Base-by-base conservation (phyloP, 2,797 vertebrate genomes). In the Sebastes diaconus region DNA sequence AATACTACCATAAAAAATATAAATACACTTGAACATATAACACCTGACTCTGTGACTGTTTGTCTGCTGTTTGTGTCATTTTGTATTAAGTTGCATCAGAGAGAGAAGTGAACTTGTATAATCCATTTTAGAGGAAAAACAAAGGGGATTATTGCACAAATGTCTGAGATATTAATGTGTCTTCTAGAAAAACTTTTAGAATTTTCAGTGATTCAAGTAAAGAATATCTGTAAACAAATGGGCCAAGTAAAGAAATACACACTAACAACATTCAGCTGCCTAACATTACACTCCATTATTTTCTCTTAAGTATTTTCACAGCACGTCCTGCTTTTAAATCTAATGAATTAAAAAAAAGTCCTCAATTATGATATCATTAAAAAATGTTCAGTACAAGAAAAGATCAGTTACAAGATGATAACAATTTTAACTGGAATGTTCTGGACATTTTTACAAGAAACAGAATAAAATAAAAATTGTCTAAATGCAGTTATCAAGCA, bases 111-210 rank as follows among this genome's bases (percentile, higher is more conserved):
- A 73, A 73, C 61, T 39, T 25, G 14, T 71, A 67, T 87, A 87
- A 92, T 88, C 75, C 71, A 73, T 71, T 57, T 89, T 77, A 79
- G 36, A 59, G 77, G 68, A 82, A 87, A 69, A 84, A 84, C 65
- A 80, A 85, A 90, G 59, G 32, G 81, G 79, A 92, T 87, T 88
- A 86, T 57, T 85, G 57, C 61, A 76, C 65, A 54, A 73, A 76
- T 69, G 65, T 79, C 39, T 83, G 67, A 87, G 64, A 87, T 77
- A 73, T 71, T 83, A 81, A 76, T 82, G 66, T 73, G 54, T 83
- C 88, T 84, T 81, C 73, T 57, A 36, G n/a, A 76, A 73, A 30
- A 8, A 60, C 24, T 64, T 82, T 75, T 78, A 64, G n/a, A 75
- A 75, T 78, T 27, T 72, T 30, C 59, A 80, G 77, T 64, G 36